Conservation (phyloP, 2,797 vertebrate species). For the Sebastes hubbsi region DNA sequence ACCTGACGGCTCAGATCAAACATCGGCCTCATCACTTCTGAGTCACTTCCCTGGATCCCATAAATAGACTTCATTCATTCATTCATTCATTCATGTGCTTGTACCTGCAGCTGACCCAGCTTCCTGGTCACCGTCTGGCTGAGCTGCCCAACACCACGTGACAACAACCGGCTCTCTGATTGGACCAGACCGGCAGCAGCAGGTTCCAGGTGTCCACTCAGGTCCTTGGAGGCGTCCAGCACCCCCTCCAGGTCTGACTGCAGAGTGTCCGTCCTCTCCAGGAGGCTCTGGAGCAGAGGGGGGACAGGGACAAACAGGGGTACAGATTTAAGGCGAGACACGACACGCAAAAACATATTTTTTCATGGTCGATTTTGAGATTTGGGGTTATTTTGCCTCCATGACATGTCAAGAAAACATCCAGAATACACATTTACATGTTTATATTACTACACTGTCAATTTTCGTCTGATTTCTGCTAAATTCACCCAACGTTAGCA, state of each 20-base stretch:
- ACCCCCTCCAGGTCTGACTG: slow-evolving; percentile 67
- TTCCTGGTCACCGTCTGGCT: slow-evolving; percentile 37
- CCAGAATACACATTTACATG: too few relatives aligned
- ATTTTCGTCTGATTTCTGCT: too few relatives aligned
- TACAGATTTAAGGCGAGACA: background rate
- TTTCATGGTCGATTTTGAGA: too few relatives aligned
- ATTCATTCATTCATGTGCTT: background rate
- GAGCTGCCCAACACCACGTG: slow-evolving; percentile 65
- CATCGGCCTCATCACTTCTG: background rate
- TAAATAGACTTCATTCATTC: background rate
- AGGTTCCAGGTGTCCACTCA: slow-evolving; percentile 62
- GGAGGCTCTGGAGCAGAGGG: slow-evolving; percentile 58
- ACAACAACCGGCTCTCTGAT: slow-evolving; percentile 74
- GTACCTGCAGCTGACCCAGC: slow-evolving; percentile 73
- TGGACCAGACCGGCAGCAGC: slow-evolving; percentile 63
- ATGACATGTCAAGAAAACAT: too few relatives aligned
- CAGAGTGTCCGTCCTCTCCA: slow-evolving; percentile 28
- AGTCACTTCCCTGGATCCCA: background rate
- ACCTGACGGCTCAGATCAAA: background rate
- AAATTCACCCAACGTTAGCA: too few relatives aligned
- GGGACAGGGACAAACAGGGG: background rate
- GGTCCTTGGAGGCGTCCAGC: slow-evolving; percentile 67
- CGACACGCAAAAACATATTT: rapidly evolving
- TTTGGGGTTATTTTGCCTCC: too few relatives aligned
- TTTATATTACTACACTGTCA: too few relatives aligned